phyloP scores from a whole-genome alignment of 2,888 invertebrate genomes.

The Theretra japonica region DNA sequence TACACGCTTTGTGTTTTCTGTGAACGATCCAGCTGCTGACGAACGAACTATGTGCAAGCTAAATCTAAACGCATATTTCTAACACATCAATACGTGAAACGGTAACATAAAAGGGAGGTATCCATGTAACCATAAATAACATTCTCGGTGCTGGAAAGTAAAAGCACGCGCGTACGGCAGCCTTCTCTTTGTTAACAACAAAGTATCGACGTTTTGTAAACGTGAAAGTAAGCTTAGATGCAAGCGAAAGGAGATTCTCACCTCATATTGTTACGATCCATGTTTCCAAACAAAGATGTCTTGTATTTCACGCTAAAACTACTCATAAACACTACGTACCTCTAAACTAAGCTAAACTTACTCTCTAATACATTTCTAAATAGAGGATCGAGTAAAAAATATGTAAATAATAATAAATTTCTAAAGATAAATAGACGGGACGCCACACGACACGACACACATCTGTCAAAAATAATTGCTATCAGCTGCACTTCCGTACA shows the following conservation, averaged over 20 bases:
- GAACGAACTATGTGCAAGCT: not conserved
- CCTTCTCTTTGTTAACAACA: constrained; percentile 40
- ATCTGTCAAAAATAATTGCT: constrained; percentile 49
- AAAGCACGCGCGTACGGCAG: not conserved
- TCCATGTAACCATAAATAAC: not conserved
- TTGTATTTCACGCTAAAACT: constrained; percentile 29
- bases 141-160: not conserved
- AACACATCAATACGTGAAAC: not conserved
- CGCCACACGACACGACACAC: constrained; percentile 67
- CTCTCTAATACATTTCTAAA: constrained; percentile 62
- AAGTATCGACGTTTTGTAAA: constrained; percentile 32
- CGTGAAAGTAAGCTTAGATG: constrained; percentile 27
- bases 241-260: constrained; percentile 51
- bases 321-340: constrained; percentile 47
- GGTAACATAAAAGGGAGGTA: not conserved
- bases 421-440: constrained; percentile 72
- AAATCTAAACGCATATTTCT: not conserved
- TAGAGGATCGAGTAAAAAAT: constrained; percentile 62
- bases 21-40: constrained; percentile 24
- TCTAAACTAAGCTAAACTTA: constrained; percentile 53
- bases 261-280: constrained; percentile 82
- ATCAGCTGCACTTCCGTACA: constrained; percentile 56
- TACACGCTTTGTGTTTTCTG: constrained; percentile 23
- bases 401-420: constrained; percentile 64
- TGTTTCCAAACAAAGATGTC: constrained; percentile 52